These are phyloP conservation scores for Aleiodes testaceus DNA, from an alignment of 2,888 invertebrate genomes.

Conservation along the genomic window DNA sequence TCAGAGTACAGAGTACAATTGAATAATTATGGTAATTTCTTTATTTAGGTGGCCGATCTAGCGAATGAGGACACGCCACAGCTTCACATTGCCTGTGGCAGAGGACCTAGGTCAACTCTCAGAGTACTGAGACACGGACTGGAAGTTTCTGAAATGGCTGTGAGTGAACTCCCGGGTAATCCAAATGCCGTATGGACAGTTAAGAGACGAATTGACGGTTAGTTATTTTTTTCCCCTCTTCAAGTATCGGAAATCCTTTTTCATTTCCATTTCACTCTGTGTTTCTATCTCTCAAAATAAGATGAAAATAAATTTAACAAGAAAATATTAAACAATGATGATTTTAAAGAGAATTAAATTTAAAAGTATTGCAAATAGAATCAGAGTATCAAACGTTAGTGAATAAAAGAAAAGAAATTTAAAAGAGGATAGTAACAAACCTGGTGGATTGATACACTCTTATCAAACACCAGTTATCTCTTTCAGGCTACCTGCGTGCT, in stretches of 20 bases:
- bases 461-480: constrained; percentile 95
- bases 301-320: constrained; percentile 14
- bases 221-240: constrained; percentile 71
- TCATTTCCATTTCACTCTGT: constrained; percentile 42
- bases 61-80: constrained; percentile 99
- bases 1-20: not conserved
- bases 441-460: constrained; percentile 77
- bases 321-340: not conserved
- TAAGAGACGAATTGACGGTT: constrained; percentile 95
- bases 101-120: constrained; percentile 95
- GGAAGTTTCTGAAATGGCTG: constrained; percentile 99
- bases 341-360: constrained; percentile 28
- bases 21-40: constrained; percentile 11
- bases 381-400: constrained; percentile 1
- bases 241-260: not conserved
- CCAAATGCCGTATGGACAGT: constrained; percentile 99
- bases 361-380: too few species aligned
- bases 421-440: constrained; percentile 72
- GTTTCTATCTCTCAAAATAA: constrained; percentile 23
- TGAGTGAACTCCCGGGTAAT: constrained; percentile 99
- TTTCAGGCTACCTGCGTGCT: constrained; percentile 79
- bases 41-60: constrained; percentile 85
- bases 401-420: constrained; percentile 37
- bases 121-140: constrained; percentile 95
- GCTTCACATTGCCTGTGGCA: constrained; percentile 95